These are phyloP conservation scores for Drosophila lacicola DNA, from an alignment of 2,888 invertebrate species.

Conservation along the genomic window DNA sequence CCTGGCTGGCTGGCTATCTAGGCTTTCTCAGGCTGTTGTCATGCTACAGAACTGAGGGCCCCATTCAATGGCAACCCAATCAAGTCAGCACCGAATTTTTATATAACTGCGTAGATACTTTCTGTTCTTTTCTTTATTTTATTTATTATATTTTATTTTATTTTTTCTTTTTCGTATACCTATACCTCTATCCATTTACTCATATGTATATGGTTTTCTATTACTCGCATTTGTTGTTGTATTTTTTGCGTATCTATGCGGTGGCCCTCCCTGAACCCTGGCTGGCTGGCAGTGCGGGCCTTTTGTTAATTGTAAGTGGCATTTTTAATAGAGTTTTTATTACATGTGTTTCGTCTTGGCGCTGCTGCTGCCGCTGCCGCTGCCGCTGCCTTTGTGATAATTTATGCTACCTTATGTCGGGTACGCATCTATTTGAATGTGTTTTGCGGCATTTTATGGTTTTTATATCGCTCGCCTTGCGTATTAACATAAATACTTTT, in stretches of 20 bases:
- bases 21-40: conserved; percentile 26
- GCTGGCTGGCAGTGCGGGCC: conserved; percentile 46
- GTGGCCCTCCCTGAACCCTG: conserved; percentile 51
- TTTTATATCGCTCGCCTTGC: conserved; percentile 57
- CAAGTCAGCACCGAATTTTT: conserved; percentile 56
- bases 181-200: conserved; percentile 24
- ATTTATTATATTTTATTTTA: background rate
- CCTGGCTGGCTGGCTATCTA: conserved; percentile 14
- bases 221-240: conserved; percentile 17
- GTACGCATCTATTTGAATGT: conserved; percentile 60
- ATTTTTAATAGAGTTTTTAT: conserved; percentile 68
- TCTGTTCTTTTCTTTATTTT: conserved; percentile 32
- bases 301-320: conserved; percentile 76
- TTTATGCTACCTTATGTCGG: conserved; percentile 60
- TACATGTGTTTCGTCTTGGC: conserved; percentile 51
- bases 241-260: conserved; percentile 33
- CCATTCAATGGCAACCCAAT: conserved; percentile 61
- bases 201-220: conserved; percentile 21
- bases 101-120: conserved; percentile 72
- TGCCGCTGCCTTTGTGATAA: conserved; percentile 36
- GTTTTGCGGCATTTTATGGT: conserved; percentile 59
- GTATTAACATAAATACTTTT: conserved; percentile 50
- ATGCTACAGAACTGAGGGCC: conserved; percentile 22
- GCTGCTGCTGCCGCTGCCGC: background rate
- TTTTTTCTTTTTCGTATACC: conserved; percentile 16